Evolutionary conservation across 1,140 invertebrate genomes (phyloP).

Genomic region (Leptinotarsa lineolata): DNA sequence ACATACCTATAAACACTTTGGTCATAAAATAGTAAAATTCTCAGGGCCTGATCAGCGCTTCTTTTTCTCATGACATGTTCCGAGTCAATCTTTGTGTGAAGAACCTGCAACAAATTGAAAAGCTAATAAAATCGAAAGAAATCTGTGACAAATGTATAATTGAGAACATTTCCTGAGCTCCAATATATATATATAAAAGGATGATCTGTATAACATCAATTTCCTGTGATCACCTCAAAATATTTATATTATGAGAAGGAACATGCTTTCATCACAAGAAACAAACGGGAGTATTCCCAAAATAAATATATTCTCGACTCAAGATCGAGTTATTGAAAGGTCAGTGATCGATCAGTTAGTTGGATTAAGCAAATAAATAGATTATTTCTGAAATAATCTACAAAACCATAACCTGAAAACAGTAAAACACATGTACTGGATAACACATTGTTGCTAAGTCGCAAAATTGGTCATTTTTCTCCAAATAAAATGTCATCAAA

Average conservation of each 20-base stretch:
- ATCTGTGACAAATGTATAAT: no score
- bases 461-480: background rate
- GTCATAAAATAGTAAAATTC: conserved; percentile 90
- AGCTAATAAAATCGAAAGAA: background rate
- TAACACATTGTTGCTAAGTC: background rate
- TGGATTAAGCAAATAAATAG: background rate
- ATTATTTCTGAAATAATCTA: background rate
- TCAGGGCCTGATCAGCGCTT: conserved; percentile 81
- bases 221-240: no score
- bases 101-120: conserved; percentile 64
- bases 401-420: background rate
- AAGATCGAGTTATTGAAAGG: background rate
- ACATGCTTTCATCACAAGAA: no score
- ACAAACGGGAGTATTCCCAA: no score
- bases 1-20: conserved; percentile 84
- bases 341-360: background rate
- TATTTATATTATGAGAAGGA: no score
- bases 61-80: conserved; percentile 79
- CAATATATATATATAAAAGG: no score
- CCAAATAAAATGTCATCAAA: background rate
- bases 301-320: background rate
- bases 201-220: no score
- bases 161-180: no score
- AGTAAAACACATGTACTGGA: background rate
- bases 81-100: conserved; percentile 80